Evolutionary conservation across 1,140 invertebrate species (phyloP).

Genomic region (Nasonia longicornis): DNA sequence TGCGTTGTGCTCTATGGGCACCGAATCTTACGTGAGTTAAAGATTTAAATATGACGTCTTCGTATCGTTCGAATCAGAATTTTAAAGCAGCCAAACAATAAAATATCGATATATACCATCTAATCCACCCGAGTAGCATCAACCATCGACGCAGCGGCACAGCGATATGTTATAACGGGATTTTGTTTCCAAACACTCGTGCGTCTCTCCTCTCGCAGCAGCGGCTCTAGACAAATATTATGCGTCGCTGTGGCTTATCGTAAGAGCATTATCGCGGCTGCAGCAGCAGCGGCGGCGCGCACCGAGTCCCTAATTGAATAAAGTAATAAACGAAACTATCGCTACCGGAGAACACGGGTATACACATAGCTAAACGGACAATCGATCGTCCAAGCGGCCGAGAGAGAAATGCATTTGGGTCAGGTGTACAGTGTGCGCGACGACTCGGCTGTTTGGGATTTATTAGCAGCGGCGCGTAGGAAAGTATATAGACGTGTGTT

Average conservation of each 20-base stretch:
- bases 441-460: background rate
- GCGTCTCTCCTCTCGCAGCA: too few relatives aligned
- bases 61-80: too few relatives aligned
- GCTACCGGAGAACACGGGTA: background rate
- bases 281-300: background rate
- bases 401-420: conserved; percentile 17
- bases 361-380: background rate
- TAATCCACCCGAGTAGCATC: too few relatives aligned
- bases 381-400: background rate
- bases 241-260: background rate
- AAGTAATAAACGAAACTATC: conserved; percentile 5
- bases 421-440: background rate
- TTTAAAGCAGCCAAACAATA: too few relatives aligned
- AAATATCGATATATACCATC: too few relatives aligned
- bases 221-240: background rate
- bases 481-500: background rate
- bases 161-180: too few relatives aligned
- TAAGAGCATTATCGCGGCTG: background rate
- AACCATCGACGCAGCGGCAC: too few relatives aligned
- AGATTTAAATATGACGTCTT: too few relatives aligned
- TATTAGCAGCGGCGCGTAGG: background rate
- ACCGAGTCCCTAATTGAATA: conserved; percentile 12
- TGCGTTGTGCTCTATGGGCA: background rate
- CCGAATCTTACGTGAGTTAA: background rate
- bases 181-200: too few relatives aligned